Conservation (phyloP, 2,113 vertebrate species). For the Heterotilapia buettikoferi region DNA sequence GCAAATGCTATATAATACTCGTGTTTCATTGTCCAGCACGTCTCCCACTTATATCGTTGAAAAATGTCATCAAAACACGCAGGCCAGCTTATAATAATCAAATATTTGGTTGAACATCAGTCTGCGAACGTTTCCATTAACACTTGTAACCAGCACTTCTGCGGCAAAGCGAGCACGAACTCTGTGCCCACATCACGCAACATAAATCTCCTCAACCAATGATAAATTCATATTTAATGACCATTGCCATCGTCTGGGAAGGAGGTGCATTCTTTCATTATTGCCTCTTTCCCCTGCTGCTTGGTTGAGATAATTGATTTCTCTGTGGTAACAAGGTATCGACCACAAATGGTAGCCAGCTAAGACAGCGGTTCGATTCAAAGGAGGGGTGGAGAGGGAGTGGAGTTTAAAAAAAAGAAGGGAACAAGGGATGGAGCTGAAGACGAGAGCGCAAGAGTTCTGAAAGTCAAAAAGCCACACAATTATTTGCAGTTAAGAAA, state of each 20-base stretch:
- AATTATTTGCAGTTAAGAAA: slow-evolving; percentile 62
- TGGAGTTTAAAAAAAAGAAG: background rate
- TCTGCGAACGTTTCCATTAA: slow-evolving; percentile 10
- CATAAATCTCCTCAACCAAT: slow-evolving; percentile 60
- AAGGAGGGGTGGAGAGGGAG: slow-evolving; percentile 39
- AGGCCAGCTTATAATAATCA: background rate
- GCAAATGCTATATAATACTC: background rate
- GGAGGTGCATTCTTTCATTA: slow-evolving; percentile 72
- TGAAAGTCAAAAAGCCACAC: slow-evolving; percentile 41
- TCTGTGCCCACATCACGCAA: slow-evolving; percentile 15
- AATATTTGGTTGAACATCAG: background rate
- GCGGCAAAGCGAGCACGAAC: slow-evolving; percentile 38
- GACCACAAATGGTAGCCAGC: slow-evolving; percentile 71
- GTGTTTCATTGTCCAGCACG: background rate
- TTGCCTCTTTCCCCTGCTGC: slow-evolving; percentile 72
- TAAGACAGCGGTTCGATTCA: slow-evolving; percentile 68
- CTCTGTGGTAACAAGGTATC: slow-evolving; percentile 85
- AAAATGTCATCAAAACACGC: background rate
- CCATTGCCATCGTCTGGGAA: slow-evolving; percentile 60
- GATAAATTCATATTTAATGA: slow-evolving; percentile 66
- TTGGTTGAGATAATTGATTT: slow-evolving; percentile 87
- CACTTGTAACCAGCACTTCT: slow-evolving; percentile 30
- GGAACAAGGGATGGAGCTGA: slow-evolving; percentile 23
- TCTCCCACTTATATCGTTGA: background rate
- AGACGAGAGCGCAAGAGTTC: slow-evolving; percentile 31